A percentile compares a stretch with the other conserved stretches of the same genome.
phyloP scores from a whole-genome alignment of 1,140 invertebrate genomes.

The Oncopodura yosiiana region DNA sequence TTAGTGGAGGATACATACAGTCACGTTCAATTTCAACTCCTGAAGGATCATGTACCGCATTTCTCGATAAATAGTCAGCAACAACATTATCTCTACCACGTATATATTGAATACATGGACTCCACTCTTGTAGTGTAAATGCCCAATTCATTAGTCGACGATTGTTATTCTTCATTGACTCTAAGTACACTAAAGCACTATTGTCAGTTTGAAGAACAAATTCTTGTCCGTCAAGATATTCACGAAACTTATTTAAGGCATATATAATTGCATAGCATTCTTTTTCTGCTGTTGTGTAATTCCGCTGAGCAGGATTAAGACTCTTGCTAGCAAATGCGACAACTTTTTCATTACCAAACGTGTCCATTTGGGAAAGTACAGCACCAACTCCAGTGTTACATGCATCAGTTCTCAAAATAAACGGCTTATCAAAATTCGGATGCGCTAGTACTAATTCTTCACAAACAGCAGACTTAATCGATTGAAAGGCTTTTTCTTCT shows the following conservation, averaged over 20 bases:
- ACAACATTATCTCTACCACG: conserved; percentile 11
- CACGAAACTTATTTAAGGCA: conserved; percentile 38
- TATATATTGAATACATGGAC: neutral
- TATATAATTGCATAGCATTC: conserved; percentile 41
- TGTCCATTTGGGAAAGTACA: no score
- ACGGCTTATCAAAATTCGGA: no score
- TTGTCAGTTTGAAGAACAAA: conserved; percentile 19
- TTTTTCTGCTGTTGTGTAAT: conserved; percentile 41
- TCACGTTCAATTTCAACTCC: neutral
- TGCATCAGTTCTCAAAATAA: no score
- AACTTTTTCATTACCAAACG: no score
- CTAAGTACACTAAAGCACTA: conserved; percentile 2
- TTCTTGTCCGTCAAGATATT: conserved; percentile 35
- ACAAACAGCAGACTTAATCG: no score
- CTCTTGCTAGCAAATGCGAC: conserved; percentile 38
- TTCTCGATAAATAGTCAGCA: conserved; percentile 14
- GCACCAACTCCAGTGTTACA: no score
- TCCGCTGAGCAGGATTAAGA: conserved; percentile 37
- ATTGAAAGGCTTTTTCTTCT: no score
- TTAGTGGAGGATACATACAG: neutral
- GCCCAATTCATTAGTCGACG: conserved; percentile 12
- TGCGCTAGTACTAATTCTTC: no score
- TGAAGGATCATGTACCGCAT: neutral
- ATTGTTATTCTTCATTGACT: conserved; percentile 12
- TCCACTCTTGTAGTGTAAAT: conserved; percentile 4